phyloP scores from a whole-genome alignment of 2,113 vertebrate genomes.

The Hydrochoerus hydrochaeris region DNA sequence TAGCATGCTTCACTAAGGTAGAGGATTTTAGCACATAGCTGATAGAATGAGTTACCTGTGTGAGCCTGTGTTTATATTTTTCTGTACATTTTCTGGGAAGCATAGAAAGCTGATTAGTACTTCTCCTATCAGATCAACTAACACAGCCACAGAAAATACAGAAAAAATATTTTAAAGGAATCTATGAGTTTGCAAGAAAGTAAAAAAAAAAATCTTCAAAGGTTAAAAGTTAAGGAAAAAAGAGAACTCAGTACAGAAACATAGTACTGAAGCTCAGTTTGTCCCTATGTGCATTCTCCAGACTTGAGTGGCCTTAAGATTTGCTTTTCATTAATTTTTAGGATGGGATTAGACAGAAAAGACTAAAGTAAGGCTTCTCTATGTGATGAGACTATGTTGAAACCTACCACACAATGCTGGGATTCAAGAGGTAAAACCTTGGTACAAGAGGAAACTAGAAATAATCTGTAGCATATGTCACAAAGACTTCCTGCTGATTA shows the following conservation, averaged over 20 bases:
- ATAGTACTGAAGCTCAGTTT: background rate
- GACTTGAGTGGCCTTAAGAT: background rate
- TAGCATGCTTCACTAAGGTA: background rate
- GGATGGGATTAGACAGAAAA: background rate
- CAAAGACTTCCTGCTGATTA: background rate
- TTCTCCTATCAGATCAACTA: background rate
- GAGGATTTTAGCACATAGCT: background rate
- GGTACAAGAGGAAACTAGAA: background rate
- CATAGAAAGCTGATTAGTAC: background rate
- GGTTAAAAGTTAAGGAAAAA: background rate
- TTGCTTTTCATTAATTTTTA: background rate
- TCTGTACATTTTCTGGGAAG: background rate
- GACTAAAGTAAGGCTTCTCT: background rate
- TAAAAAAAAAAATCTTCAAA: conserved; percentile 41
- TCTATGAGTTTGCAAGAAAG: background rate
- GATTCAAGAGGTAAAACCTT: background rate
- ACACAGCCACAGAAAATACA: background rate
- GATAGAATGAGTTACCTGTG: background rate
- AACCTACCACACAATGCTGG: background rate
- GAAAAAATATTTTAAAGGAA: conserved; percentile 8
- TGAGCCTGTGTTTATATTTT: background rate
- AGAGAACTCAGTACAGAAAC: background rate
- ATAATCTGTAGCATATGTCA: background rate
- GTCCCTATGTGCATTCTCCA: background rate
- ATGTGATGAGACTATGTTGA: background rate